These are phyloP conservation scores for Grallaria varia DNA, from an alignment of 2,113 vertebrate genomes.

Conservation along the genomic window DNA sequence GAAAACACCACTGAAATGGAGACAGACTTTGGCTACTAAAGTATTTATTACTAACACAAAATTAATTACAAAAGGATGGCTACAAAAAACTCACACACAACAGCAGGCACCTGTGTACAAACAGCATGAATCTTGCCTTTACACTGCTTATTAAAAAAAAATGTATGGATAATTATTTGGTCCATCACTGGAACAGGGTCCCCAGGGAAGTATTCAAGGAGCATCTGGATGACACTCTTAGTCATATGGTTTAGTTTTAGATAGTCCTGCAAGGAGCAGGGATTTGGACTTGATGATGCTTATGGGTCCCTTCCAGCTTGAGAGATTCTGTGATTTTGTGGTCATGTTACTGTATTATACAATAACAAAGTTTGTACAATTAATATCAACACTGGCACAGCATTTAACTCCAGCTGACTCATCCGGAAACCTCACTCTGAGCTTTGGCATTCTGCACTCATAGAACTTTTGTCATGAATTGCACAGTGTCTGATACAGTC, in stretches of 20 bases:
- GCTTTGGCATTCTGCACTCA: not conserved
- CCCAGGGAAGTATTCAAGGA: not conserved
- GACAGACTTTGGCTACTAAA: slow-evolving; percentile 57
- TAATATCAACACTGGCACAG: not conserved
- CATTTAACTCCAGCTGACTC: slow-evolving; percentile 15
- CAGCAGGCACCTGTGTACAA: slow-evolving; percentile 53
- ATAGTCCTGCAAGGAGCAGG: not conserved
- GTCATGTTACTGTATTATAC: not conserved
- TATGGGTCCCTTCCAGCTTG: not conserved
- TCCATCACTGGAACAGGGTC: not conserved
- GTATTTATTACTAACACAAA: slow-evolving; percentile 68
- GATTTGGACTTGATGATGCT: not conserved
- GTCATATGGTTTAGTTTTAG: not conserved
- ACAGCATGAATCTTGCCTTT: slow-evolving; percentile 44
- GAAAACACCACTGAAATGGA: slow-evolving; percentile 46
- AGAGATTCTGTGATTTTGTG: not conserved
- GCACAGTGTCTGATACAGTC: not conserved
- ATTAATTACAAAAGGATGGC: not conserved
- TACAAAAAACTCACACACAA: slow-evolving; percentile 12
- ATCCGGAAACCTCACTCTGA: not conserved
- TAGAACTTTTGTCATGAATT: not conserved
- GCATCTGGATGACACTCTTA: not conserved
- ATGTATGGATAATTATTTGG: not conserved
- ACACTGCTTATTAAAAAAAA: not conserved
- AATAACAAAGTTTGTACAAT: not conserved